phyloP scores from a whole-genome alignment of 2,888 invertebrate genomes.

The Itoplectis maculator region DNA sequence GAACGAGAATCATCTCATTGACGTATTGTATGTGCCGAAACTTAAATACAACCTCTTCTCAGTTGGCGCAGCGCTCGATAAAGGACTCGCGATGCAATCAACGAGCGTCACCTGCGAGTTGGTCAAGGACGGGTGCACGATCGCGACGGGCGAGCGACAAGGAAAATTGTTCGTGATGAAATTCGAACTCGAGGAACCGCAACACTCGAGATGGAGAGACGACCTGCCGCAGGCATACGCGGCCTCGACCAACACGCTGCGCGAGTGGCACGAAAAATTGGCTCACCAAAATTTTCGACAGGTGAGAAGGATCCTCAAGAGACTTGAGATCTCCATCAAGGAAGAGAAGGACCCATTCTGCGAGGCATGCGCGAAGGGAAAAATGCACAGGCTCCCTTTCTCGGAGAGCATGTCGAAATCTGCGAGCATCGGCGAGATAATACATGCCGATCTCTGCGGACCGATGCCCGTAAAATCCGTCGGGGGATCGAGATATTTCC shows the following conservation, averaged over 20 bases:
- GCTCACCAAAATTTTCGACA: too few species aligned
- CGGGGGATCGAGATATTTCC: slow-evolving; percentile 40
- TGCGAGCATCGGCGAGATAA: slow-evolving; percentile 17
- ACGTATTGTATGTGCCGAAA: slow-evolving; percentile 17
- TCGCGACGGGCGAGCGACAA: slow-evolving; percentile 58
- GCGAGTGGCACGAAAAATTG: too few species aligned
- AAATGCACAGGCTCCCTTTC: slow-evolving; percentile 47
- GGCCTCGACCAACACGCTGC: too few species aligned
- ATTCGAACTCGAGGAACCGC: too few species aligned
- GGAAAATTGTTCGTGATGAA: slow-evolving; percentile 55
- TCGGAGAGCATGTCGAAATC: slow-evolving; percentile 16
- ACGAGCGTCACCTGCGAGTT: background rate
- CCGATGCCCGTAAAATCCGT: slow-evolving; percentile 16
- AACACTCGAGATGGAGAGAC: too few species aligned
- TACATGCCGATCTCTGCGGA: slow-evolving; percentile 45
- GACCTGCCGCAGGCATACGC: too few species aligned
- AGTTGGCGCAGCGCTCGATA: too few species aligned
- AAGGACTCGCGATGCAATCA: slow-evolving; percentile 37
- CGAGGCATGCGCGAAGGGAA: slow-evolving; percentile 22
- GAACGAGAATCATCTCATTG: slow-evolving; percentile 61
- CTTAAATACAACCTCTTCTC: background rate
- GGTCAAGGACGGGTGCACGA: slow-evolving; percentile 10
- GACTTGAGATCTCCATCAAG: too few species aligned
- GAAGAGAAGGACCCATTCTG: too few species aligned
- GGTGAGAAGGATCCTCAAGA: too few species aligned